Percentiles rank a stretch among this genome's conserved stretches.
Conservation (phyloP, 1,140 invertebrate genomes). For the Myzus persicae region DNA sequence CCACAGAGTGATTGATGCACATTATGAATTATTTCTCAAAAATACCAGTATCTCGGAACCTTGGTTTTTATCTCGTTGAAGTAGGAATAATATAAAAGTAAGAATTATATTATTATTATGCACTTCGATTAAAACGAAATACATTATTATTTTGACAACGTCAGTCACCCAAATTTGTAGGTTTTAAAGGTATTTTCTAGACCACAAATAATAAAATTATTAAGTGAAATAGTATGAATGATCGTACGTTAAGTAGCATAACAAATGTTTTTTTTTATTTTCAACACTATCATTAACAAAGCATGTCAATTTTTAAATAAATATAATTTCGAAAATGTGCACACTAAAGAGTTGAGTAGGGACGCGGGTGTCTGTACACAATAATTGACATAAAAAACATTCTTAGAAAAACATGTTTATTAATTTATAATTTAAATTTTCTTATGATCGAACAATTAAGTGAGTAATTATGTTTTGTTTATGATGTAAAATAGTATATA, state of each 20-base stretch:
- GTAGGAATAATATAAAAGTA: no score
- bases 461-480: not conserved
- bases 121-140: not conserved
- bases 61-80: not conserved
- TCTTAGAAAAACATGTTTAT: not conserved
- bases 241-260: no score
- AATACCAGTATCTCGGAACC: not conserved
- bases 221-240: not conserved
- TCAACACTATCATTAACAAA: not conserved
- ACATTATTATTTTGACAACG: not conserved
- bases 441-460: not conserved
- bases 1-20: not conserved
- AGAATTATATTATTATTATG: no score
- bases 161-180: not conserved
- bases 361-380: not conserved
- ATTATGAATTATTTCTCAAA: not conserved
- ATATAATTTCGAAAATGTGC: not conserved
- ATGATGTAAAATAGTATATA: not conserved
- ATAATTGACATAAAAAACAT: not conserved
- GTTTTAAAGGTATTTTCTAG: not conserved
- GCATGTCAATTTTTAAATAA: not conserved
- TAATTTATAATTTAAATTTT: not conserved
- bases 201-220: not conserved
- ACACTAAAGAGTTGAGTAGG: not conserved
- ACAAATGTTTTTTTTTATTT: no score